These are phyloP conservation scores for Emydocephalus ijimae DNA, from an alignment of 2,113 vertebrate genomes.

Conservation along the genomic window DNA sequence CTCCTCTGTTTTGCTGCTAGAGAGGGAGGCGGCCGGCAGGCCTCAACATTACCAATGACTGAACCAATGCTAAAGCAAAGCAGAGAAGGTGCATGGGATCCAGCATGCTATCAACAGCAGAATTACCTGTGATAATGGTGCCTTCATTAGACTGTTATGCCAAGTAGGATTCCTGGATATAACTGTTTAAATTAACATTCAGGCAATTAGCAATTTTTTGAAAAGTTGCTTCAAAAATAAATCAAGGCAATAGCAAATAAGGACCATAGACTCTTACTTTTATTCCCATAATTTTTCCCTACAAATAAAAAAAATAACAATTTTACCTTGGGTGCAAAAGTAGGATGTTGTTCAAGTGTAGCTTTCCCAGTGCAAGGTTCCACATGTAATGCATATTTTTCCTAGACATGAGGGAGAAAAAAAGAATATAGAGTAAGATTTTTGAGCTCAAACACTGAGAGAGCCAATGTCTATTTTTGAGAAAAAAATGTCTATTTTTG, in stretches of 20 bases:
- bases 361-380: not conserved
- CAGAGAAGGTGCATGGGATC: not conserved
- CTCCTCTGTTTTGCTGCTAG: too few relatives aligned
- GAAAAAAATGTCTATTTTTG: not conserved
- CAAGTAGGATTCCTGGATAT: not conserved
- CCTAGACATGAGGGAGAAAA: not conserved
- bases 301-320: not conserved
- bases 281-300: not conserved
- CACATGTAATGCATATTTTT: not conserved
- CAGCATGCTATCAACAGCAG: not conserved
- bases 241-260: not conserved
- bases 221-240: not conserved
- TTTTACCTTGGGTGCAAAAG: not conserved
- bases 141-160: not conserved
- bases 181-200: not conserved
- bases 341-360: not conserved
- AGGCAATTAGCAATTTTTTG: not conserved
- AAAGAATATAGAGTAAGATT: not conserved
- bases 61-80: not conserved
- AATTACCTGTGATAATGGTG: not conserved
- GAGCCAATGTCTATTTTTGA: not conserved
- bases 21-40: too few relatives aligned
- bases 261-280: not conserved
- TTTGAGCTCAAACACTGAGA: not conserved
- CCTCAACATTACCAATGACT: not conserved